Conservation (phyloP, 2,888 invertebrate genomes). For the Aspidiotus destructor region DNA sequence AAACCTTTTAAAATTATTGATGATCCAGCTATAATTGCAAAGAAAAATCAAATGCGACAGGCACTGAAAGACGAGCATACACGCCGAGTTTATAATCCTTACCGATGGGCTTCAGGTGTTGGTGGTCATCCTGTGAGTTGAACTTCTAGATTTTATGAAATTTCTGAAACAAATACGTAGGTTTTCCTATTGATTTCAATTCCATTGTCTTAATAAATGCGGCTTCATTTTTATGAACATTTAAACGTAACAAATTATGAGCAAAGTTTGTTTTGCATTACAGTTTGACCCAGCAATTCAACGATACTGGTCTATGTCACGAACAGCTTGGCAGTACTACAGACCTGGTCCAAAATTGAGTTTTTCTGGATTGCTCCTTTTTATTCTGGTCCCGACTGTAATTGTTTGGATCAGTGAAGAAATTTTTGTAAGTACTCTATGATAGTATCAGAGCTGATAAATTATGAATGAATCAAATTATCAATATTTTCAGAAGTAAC, state of each 20-base stretch:
- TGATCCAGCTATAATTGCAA: background rate
- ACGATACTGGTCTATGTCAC: background rate
- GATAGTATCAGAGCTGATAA: too few relatives aligned
- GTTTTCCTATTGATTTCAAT: background rate
- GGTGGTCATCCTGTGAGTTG: slow-evolving; percentile 4
- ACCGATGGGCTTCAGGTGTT: background rate
- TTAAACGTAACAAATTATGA: background rate
- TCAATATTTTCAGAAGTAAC: too few relatives aligned
- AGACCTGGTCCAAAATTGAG: too few relatives aligned
- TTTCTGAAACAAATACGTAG: background rate
- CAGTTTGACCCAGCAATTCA: slow-evolving; percentile 1
- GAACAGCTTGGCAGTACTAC: too few relatives aligned
- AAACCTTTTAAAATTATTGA: slow-evolving; percentile 7
- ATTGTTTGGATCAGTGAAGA: too few relatives aligned
- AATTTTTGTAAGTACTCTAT: too few relatives aligned
- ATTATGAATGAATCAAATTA: too few relatives aligned
- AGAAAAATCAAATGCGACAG: background rate
- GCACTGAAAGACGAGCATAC: background rate
- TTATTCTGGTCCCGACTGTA: too few relatives aligned
- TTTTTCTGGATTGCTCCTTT: too few relatives aligned
- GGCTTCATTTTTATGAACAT: background rate
- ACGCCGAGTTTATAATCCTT: background rate
- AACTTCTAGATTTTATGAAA: background rate
- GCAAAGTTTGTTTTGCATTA: background rate
- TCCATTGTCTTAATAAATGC: background rate